Base-by-base conservation (phyloP, 2,797 vertebrate genomes). In the Bovichtus variegatus region DNA sequence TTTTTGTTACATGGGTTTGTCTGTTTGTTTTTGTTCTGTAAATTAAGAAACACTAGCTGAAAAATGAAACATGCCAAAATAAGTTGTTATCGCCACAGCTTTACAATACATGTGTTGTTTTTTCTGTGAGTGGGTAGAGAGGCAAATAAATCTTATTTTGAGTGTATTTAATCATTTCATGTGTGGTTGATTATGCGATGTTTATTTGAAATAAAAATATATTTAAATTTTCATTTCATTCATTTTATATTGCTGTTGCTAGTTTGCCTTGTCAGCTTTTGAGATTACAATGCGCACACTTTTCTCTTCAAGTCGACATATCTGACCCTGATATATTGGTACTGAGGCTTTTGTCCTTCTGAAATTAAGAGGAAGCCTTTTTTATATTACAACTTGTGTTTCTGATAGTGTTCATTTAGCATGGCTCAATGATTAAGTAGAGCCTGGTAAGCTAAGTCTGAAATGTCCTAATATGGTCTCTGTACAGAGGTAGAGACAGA, bases 41-140 rank as follows among this genome's bases (percentile, higher is more conserved):
- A 80, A 81, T 84, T 88, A 85, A 91, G 74, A 84, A 89, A 92
- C 89, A 83, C 84, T 90, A 89, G 91, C 89, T 89, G 90, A 91
- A 90, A 92, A 80, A 91, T 87, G 78, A 92, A 93, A 92, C 78
- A 88, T 91, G 92, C 91, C 89, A 92, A 92, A 94, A 94, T 40
- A 85, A 82, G 67, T 87, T 85, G 70, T 91, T 93, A 91, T 89
- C 78, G 47, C 86, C 90, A 89, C 84, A 90, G 89, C 89, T 95
- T 93, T 94, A 91, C 71, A 67, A 83, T 71, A 83, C 49, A 44
- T 43, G 44, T 86, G 76, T 88, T 84, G 74, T 87, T 89, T 90
- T 83, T 85, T 84, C 50, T 87, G 88, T 83, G 85, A 71, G 73
- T 91, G 77, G 88, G 78, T 88, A 90, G 80, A 93, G 77, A 89